Evolutionary conservation across 2,113 vertebrate species (phyloP).

Genomic region (Pelecanoides urinatrix): DNA sequence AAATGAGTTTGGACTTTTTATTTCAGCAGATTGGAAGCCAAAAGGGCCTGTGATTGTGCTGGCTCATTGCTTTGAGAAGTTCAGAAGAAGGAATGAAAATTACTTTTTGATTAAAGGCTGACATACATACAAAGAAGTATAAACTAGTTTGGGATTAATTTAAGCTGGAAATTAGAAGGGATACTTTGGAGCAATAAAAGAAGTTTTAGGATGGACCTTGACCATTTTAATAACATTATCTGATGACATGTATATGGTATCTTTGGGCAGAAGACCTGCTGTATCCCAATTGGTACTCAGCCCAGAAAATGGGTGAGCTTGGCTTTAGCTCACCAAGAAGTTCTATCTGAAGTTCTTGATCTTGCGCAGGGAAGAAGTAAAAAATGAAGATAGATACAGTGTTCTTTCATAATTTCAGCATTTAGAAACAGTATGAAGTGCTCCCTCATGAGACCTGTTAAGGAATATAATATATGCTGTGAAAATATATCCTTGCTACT

Average conservation of each 20-base stretch:
- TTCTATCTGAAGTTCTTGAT: not conserved
- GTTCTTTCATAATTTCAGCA: not conserved
- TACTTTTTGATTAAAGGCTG: not conserved
- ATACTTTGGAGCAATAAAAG: not conserved
- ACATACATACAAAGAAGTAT: not conserved
- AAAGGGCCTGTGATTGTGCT: not conserved
- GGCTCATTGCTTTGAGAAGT: not conserved
- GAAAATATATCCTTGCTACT: slow-evolving; percentile 10
- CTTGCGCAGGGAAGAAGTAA: not conserved
- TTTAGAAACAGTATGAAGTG: not conserved
- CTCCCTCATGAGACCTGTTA: slow-evolving; percentile 13
- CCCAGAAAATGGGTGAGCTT: not conserved
- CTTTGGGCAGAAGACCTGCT: not conserved
- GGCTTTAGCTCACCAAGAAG: not conserved
- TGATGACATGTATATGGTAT: not conserved
- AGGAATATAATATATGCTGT: not conserved
- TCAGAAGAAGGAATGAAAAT: not conserved
- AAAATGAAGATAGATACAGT: not conserved
- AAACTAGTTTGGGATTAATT: not conserved
- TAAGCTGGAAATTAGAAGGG: not conserved
- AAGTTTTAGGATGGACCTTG: not conserved
- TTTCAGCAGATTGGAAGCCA: not conserved
- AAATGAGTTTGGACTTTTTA: not conserved
- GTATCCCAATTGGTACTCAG: not conserved
- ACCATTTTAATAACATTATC: not conserved